A percentile compares a stretch with the other conserved stretches of the same genome.
These are phyloP conservation scores for Burhinus bistriatus DNA, from an alignment of 2,113 vertebrate genomes.

Conservation along the genomic window DNA sequence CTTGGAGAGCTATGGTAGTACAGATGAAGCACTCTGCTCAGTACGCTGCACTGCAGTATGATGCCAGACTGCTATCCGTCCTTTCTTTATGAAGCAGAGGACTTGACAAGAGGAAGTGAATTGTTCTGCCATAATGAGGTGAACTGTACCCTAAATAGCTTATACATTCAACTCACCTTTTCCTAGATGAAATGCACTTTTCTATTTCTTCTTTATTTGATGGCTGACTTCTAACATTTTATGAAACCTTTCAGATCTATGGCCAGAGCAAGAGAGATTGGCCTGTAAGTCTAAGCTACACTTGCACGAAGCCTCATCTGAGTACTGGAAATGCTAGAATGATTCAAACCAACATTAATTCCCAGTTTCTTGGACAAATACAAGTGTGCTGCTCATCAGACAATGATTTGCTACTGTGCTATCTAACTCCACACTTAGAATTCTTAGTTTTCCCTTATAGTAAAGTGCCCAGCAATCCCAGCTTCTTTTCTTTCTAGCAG, in stretches of 20 bases:
- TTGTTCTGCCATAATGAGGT: not conserved
- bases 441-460: not conserved
- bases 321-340: not conserved
- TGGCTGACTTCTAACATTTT: not conserved
- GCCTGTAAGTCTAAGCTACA: not conserved
- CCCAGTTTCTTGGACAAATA: not conserved
- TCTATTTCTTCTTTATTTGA: not conserved
- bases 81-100: not conserved
- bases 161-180: not conserved
- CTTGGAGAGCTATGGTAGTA: not conserved
- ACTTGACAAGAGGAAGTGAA: not conserved
- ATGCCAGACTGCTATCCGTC: not conserved
- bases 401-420: not conserved
- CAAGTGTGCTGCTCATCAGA: not conserved
- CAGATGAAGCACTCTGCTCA: not conserved
- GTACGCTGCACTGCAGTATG: not conserved
- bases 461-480: not conserved
- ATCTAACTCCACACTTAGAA: not conserved
- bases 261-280: not conserved
- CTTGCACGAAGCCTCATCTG: not conserved
- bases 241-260: not conserved
- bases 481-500: not conserved
- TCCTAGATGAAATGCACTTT: not conserved
- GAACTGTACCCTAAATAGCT: not conserved
- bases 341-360: not conserved